Evolutionary conservation across 2,888 invertebrate species (phyloP).

Genomic region (Mycogona germanica): DNA sequence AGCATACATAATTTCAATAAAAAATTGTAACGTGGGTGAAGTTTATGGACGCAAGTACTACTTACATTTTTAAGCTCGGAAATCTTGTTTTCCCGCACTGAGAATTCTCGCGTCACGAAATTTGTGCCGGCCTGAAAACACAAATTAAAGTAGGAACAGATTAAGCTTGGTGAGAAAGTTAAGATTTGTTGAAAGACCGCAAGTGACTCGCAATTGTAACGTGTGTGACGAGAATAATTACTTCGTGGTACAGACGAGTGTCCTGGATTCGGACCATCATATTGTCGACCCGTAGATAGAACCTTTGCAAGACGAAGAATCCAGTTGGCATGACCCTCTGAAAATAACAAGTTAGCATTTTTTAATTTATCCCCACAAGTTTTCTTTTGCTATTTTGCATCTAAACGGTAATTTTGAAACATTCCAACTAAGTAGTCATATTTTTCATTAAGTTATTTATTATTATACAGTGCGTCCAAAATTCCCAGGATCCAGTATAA

Average conservation of each 20-base stretch:
- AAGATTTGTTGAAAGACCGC: not conserved
- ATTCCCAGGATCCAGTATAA: no score
- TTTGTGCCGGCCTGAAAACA: slow-evolving; percentile 44
- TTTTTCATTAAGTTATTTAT: no score
- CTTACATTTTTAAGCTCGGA: slow-evolving; percentile 48
- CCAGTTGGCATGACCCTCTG: slow-evolving; percentile 94
- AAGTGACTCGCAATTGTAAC: no score
- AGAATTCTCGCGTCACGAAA: slow-evolving; percentile 70
- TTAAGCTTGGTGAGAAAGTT: not conserved
- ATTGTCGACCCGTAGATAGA: slow-evolving; percentile 87
- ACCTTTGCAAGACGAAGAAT: slow-evolving; percentile 79
- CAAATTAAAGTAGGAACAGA: not conserved
- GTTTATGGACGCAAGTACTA: not conserved
- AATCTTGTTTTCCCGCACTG: slow-evolving; percentile 60
- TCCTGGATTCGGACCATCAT: slow-evolving; percentile 80
- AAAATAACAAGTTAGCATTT: slow-evolving; percentile 24
- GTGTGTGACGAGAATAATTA: slow-evolving; percentile 28
- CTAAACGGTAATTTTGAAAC: no score
- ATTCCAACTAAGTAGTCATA: no score
- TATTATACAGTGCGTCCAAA: no score
- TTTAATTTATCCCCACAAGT: not conserved
- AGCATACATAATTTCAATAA: no score
- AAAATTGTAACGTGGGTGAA: not conserved
- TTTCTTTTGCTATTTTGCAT: slow-evolving; percentile 8
- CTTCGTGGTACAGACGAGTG: slow-evolving; percentile 70